Percentiles rank a stretch among this genome's conserved stretches.
These are phyloP conservation scores for Daboia siamensis DNA, from an alignment of 2,113 vertebrate species.

Conservation along the genomic window DNA sequence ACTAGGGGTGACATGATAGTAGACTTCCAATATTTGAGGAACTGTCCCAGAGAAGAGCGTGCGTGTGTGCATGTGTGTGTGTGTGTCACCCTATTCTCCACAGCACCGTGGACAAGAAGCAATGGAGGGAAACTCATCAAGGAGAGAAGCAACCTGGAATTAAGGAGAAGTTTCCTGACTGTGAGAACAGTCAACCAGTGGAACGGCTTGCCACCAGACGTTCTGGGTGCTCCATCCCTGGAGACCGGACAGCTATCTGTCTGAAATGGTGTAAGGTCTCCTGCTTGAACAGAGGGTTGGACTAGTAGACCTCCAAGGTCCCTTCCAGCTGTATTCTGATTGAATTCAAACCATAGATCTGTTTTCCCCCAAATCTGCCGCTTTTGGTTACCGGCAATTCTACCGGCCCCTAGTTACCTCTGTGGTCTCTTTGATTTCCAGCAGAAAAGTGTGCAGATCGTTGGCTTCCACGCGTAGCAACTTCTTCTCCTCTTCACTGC, in stretches of 20 bases:
- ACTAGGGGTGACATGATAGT: not conserved
- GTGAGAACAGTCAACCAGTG: not conserved
- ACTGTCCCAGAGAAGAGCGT: not conserved
- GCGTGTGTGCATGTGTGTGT: no score
- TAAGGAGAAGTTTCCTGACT: not conserved
- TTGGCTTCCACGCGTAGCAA: constrained; percentile 79
- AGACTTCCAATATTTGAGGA: rapidly evolving
- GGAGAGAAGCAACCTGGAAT: not conserved
- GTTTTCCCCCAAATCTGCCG: not conserved
- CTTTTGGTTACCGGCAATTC: not conserved
- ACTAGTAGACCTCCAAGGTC: not conserved
- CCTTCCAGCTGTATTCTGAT: not conserved
- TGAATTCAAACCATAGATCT: not conserved
- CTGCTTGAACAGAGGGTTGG: not conserved
- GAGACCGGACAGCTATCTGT: rapidly evolving
- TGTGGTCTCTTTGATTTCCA: constrained; percentile 93
- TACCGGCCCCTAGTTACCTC: constrained; percentile 74
- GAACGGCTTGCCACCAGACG: not conserved
- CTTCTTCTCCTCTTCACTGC: constrained; percentile 84
- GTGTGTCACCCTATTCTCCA: not conserved
- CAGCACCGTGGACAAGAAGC: not conserved
- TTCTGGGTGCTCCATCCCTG: not conserved
- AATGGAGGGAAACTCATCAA: not conserved
- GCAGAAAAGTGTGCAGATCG: constrained; percentile 82
- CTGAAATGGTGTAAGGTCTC: not conserved